These are phyloP conservation scores for Carassius carassius DNA, from an alignment of 2,113 vertebrate species.

Conservation along the genomic window DNA sequence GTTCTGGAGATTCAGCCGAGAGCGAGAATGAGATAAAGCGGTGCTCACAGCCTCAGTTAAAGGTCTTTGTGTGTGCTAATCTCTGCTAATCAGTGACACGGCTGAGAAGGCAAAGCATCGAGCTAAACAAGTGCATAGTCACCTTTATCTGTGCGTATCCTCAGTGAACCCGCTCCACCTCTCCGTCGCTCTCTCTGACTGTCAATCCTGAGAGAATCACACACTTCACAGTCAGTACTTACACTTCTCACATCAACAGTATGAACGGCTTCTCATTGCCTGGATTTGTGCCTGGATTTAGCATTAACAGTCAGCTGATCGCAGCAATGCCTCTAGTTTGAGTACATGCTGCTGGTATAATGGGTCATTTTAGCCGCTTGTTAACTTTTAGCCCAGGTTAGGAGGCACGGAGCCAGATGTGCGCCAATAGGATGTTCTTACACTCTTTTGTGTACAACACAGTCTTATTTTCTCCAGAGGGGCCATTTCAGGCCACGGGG, in stretches of 20 bases:
- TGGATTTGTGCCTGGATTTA: constrained; percentile 3
- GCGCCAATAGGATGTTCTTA: neutral
- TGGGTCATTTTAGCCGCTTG: constrained; percentile 1
- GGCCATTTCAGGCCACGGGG: neutral
- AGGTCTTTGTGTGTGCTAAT: constrained; percentile 30
- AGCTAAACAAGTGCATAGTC: constrained; percentile 28
- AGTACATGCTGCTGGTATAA: neutral
- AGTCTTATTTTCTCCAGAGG: neutral
- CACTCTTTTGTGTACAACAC: neutral
- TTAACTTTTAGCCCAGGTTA: constrained; percentile 18
- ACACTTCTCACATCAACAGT: constrained; percentile 5
- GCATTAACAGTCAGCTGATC: constrained; percentile 13
- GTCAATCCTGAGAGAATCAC: neutral
- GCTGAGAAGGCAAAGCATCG: constrained; percentile 12
- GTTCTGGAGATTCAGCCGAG: neutral
- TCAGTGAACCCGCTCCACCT: neutral
- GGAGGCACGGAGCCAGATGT: neutral
- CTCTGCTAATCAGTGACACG: constrained; percentile 24
- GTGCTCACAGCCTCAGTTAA: neutral
- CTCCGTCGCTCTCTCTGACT: neutral
- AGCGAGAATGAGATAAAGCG: neutral
- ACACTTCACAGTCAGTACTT: constrained; percentile 15
- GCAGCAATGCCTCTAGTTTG: neutral
- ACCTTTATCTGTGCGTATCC: constrained; percentile 38
- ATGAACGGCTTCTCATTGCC: neutral